These are phyloP conservation scores for Lutjanus campechanus DNA, from an alignment of 2,797 vertebrate genomes.

Conservation along the genomic window DNA sequence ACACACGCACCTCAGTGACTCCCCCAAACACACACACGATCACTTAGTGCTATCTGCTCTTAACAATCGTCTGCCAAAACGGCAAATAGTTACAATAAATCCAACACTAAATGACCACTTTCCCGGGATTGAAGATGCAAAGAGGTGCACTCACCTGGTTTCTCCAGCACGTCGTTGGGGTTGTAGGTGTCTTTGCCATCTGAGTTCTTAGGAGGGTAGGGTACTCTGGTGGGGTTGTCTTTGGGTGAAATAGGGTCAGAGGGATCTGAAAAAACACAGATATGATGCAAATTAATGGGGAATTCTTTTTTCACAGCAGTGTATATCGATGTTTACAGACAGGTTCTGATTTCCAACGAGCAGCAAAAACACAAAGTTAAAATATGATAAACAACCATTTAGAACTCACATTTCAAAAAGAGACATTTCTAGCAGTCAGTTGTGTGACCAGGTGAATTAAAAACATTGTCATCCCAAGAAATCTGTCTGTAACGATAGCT, in stretches of 20 bases:
- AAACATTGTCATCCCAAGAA: no score
- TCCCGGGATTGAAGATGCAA: slow-evolving; percentile 2
- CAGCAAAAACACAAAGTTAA: no score
- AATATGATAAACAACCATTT: no score
- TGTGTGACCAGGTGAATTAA: no score
- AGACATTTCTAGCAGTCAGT: no score
- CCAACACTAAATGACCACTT: slow-evolving; percentile 21
- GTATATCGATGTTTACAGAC: neutral
- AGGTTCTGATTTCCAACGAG: no score
- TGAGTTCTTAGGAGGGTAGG: slow-evolving; percentile 88
- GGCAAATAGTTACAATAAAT: slow-evolving; percentile 52
- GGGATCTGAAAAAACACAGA: slow-evolving; percentile 86
- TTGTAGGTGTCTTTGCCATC: slow-evolving; percentile 89
- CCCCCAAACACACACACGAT: slow-evolving; percentile 5
- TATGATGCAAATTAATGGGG: slow-evolving; percentile 3
- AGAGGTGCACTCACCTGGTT: slow-evolving; percentile 73
- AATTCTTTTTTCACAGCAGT: neutral
- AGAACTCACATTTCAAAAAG: no score
- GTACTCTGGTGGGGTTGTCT: slow-evolving; percentile 89
- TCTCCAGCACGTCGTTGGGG: slow-evolving; percentile 80
- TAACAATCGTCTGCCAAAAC: slow-evolving; percentile 23
- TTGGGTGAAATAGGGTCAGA: slow-evolving; percentile 89
- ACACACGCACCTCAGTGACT: slow-evolving; percentile 34
- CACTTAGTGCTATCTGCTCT: slow-evolving; percentile 34
- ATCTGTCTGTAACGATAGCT: no score